These are phyloP conservation scores for Homalodisca vitripennis DNA, from an alignment of 1,140 invertebrate species.

Conservation along the genomic window DNA sequence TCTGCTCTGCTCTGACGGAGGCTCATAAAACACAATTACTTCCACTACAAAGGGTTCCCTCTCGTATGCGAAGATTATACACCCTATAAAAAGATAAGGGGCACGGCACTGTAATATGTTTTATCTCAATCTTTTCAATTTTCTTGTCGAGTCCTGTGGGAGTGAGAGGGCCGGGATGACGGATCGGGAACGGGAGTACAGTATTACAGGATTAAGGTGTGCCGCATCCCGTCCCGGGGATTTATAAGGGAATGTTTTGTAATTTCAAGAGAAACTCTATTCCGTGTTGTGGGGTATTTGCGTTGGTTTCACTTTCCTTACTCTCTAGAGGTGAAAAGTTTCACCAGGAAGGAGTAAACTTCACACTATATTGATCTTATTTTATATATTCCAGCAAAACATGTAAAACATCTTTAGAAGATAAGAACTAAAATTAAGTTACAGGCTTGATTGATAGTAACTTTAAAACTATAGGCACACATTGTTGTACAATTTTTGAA, in stretches of 20 bases:
- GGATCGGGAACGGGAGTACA: constrained; percentile 15
- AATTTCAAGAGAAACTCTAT: too few species aligned
- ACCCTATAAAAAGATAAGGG: constrained; percentile 28
- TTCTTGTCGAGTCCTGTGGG: constrained; percentile 17
- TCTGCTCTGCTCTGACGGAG: not conserved
- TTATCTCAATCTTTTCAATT: constrained; percentile 31
- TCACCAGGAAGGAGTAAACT: too few species aligned
- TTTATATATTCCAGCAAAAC: too few species aligned
- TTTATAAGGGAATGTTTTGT: not conserved
- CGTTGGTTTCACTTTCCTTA: too few species aligned
- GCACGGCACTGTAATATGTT: constrained; percentile 25
- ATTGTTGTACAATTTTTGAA: too few species aligned
- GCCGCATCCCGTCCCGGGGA: not conserved
- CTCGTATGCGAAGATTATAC: constrained; percentile 20
- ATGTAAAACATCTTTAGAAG: too few species aligned
- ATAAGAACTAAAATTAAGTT: too few species aligned
- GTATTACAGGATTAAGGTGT: not conserved
- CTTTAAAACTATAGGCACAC: too few species aligned
- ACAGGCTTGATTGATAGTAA: too few species aligned
- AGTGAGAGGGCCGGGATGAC: constrained; percentile 1
- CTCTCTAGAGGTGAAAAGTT: too few species aligned
- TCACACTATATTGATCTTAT: too few species aligned
- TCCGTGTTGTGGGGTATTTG: too few species aligned
- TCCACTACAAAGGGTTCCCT: constrained; percentile 25
- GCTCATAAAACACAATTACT: constrained; percentile 30